These are phyloP conservation scores for Petromus typicus DNA, from an alignment of 2,113 vertebrate species.

Conservation along the genomic window DNA sequence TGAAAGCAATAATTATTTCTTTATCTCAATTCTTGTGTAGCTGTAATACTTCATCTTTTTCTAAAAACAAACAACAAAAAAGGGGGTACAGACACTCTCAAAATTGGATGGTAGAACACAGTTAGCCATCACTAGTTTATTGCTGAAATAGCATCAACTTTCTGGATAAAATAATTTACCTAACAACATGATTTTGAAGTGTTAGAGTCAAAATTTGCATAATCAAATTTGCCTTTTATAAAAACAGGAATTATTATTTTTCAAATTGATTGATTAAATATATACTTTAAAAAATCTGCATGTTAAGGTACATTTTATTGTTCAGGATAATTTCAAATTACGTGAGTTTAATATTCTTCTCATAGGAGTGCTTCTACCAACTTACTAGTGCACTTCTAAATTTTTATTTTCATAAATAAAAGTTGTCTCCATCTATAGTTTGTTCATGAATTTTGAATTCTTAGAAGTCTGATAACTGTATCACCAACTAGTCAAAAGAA, in stretches of 20 bases:
- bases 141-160: conserved; percentile 15
- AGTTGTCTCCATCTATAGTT: background rate
- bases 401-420: background rate
- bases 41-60: background rate
- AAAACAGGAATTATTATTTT: conserved; percentile 23
- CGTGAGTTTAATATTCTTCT: background rate
- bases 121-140: background rate
- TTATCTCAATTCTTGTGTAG: background rate
- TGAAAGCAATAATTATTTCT: conserved; percentile 1
- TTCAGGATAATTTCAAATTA: background rate
- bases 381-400: background rate
- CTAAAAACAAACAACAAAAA: background rate
- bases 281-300: background rate
- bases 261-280: conserved; percentile 22
- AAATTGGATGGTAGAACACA: background rate
- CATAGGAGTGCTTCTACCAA: background rate
- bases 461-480: background rate
- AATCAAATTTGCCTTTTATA: background rate
- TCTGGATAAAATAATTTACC: conserved; percentile 25
- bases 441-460: background rate
- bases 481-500: background rate
- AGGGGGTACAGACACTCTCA: background rate
- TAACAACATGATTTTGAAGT: conserved; percentile 31
- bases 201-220: background rate
- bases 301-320: background rate